Conservation (phyloP, 1,140 invertebrate species). For the Andricus grossulariae region DNA sequence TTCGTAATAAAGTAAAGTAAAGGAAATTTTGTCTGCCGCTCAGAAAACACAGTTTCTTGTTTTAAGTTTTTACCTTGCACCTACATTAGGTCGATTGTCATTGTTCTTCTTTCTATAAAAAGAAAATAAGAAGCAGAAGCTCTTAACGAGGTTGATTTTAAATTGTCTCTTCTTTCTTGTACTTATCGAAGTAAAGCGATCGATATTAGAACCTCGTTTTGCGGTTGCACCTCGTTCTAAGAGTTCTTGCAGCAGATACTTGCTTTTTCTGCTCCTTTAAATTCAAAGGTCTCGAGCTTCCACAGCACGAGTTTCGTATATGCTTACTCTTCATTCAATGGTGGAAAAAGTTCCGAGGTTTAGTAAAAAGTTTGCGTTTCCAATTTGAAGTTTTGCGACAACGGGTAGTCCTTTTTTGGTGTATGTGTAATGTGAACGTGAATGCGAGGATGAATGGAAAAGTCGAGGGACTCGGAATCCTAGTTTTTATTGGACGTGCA, state of each 20-base stretch:
- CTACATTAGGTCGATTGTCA: too few relatives aligned
- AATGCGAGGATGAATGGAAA: constrained; percentile 1
- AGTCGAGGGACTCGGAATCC: not conserved
- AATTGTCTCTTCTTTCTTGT: not conserved
- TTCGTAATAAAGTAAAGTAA: constrained; percentile 5
- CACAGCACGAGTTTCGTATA: constrained; percentile 25
- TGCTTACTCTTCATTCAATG: constrained; percentile 7
- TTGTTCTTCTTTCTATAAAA: not conserved
- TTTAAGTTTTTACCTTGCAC: too few relatives aligned
- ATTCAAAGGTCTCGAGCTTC: not conserved
- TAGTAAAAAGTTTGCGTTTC: constrained; percentile 27
- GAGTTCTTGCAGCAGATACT: not conserved
- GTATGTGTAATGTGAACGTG: not conserved
- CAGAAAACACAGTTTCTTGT: not conserved
- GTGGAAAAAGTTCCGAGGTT: not conserved
- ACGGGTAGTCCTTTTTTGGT: not conserved
- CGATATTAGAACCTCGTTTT: not conserved
- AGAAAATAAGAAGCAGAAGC: not conserved
- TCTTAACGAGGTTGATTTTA: not conserved
- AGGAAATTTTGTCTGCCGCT: not conserved
- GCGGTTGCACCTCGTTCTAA: not conserved
- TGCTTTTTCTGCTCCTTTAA: not conserved
- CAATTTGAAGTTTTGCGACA: constrained; percentile 27
- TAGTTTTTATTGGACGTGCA: constrained; percentile 6
- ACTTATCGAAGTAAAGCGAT: not conserved